Evolutionary conservation across 2,113 vertebrate genomes (phyloP).

Genomic region (Charadrius vociferus): DNA sequence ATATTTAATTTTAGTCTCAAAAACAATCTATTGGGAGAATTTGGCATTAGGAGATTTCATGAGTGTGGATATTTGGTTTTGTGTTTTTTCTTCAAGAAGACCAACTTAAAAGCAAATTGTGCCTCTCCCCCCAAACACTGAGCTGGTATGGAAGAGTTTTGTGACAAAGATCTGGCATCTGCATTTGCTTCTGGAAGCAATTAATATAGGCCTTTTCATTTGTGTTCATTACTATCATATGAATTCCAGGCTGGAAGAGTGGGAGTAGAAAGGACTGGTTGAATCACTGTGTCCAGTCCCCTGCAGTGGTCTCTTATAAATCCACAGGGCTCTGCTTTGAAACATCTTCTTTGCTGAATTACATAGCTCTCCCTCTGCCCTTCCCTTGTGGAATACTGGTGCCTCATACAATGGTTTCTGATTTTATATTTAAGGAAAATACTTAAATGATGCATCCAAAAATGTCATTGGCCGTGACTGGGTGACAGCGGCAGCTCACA

Average conservation of each 20-base stretch:
- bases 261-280: neutral
- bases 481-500: neutral
- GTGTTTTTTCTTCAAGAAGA: neutral
- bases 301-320: neutral
- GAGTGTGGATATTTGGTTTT: neutral
- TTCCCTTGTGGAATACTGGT: neutral
- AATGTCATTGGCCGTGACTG: neutral
- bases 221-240: neutral
- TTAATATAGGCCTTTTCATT: neutral
- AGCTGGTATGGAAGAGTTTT: neutral
- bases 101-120: neutral
- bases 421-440: neutral
- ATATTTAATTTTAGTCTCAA: neutral
- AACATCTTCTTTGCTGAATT: neutral
- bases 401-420: neutral
- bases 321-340: neutral
- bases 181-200: neutral
- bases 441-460: neutral
- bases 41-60: neutral
- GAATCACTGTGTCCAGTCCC: neutral
- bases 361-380: neutral
- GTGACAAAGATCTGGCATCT: neutral
- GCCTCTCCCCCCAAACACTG: neutral
- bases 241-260: neutral
- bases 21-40: neutral